Percentiles rank a stretch among this genome's conserved stretches.
These are phyloP conservation scores for Tragelaphus scriptus DNA, from an alignment of 2,113 vertebrate genomes.

Conservation along the genomic window DNA sequence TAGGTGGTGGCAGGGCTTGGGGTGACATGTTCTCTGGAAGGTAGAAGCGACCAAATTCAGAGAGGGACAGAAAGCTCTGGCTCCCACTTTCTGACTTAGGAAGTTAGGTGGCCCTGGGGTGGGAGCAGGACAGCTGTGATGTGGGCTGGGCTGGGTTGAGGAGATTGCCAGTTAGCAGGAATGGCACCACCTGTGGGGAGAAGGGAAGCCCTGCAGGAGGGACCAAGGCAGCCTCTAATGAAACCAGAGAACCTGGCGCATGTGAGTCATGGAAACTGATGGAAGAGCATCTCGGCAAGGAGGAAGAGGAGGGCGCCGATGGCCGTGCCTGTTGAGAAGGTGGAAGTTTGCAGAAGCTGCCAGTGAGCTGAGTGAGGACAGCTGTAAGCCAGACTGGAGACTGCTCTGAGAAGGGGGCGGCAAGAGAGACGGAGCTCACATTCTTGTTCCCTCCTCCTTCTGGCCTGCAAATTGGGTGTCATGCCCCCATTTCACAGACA, in stretches of 20 bases:
- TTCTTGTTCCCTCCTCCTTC: neutral
- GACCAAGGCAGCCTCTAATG: neutral
- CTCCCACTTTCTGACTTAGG: neutral
- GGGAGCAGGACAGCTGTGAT: neutral
- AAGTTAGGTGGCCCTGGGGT: too few relatives aligned
- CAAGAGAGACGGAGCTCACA: neutral
- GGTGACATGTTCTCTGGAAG: neutral
- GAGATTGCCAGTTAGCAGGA: neutral
- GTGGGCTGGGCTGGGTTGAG: neutral
- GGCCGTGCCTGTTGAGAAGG: neutral
- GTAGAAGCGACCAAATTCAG: neutral
- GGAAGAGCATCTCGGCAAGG: neutral
- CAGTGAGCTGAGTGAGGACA: neutral
- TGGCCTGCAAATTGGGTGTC: neutral
- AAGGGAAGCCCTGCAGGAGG: neutral
- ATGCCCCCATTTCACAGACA: neutral
- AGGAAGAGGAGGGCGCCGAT: neutral
- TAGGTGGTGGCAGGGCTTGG: neutral
- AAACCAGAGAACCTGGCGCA: neutral
- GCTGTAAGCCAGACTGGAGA: neutral
- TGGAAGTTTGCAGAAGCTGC: neutral
- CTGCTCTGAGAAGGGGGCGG: neutral
- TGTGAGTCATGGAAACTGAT: neutral
- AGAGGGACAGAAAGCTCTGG: neutral
- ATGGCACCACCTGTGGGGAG: neutral